A percentile compares a stretch with the other conserved stretches of the same genome.
Evolutionary conservation across 2,888 invertebrate genomes (phyloP).

Genomic region (Hetaerina titia): DNA sequence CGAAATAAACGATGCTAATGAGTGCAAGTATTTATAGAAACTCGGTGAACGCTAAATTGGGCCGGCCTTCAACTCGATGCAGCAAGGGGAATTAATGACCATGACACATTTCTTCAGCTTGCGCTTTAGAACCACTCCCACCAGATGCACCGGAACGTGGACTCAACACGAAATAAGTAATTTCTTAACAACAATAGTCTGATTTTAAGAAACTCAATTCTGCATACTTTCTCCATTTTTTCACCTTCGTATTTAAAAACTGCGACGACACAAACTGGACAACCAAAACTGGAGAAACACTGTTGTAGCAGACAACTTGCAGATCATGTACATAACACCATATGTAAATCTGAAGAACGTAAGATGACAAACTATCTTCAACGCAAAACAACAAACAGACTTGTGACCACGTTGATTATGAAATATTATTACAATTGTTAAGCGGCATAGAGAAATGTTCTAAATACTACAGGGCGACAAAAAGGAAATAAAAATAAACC

Average conservation of each 20-base stretch:
- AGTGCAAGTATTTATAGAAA: conserved; percentile 53
- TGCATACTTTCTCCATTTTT: conserved; percentile 8
- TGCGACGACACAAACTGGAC: not conserved
- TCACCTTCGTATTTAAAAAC: not conserved
- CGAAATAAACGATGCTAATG: conserved; percentile 4
- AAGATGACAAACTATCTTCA: not conserved
- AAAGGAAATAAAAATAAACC: not conserved
- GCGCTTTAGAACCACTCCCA: conserved; percentile 59
- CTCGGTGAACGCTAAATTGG: conserved; percentile 62
- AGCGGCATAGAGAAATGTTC: not conserved
- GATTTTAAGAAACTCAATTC: not conserved
- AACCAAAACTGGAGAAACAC: not conserved
- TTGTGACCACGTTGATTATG: not conserved
- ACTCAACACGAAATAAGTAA: not conserved
- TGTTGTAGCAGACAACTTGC: not conserved
- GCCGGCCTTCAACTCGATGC: conserved; percentile 63
- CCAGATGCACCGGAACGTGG: not conserved
- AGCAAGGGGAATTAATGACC: conserved; percentile 37
- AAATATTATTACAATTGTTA: not conserved
- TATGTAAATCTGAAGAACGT: not conserved
- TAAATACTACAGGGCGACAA: not conserved
- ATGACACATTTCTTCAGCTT: conserved; percentile 42
- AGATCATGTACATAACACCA: not conserved
- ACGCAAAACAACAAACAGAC: not conserved
- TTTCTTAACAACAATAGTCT: not conserved